These are phyloP conservation scores for Epinotia nisella DNA, from an alignment of 2,888 invertebrate genomes.

Conservation along the genomic window DNA sequence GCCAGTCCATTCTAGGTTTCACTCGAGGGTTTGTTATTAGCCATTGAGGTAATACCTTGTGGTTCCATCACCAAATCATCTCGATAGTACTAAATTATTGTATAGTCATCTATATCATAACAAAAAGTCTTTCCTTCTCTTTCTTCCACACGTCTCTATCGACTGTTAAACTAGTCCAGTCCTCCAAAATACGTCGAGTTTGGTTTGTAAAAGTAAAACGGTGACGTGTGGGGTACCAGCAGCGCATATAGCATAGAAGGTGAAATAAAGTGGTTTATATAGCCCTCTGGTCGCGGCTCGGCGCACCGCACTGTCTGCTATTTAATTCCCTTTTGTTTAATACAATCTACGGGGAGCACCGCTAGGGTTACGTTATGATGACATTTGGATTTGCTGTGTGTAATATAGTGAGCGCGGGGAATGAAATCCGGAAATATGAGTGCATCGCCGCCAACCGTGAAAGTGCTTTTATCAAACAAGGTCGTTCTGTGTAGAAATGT, in stretches of 20 bases:
- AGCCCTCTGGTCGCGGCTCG: conserved; percentile 65
- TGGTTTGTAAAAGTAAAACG: conserved; percentile 34
- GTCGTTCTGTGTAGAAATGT: conserved; percentile 29
- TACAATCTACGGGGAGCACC: conserved; percentile 67
- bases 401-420: conserved; percentile 62
- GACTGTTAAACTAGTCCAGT: too few relatives aligned
- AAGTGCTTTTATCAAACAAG: conserved; percentile 46
- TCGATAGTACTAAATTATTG: too few relatives aligned
- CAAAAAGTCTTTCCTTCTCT: too few relatives aligned
- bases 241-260: conserved; percentile 52
- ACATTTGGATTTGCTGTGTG: conserved; percentile 62
- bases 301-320: conserved; percentile 67
- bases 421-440: conserved; percentile 72
- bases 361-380: conserved; percentile 70
- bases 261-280: conserved; percentile 64
- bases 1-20: too few relatives aligned
- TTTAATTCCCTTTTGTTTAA: conserved; percentile 74
- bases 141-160: too few relatives aligned
- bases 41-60: too few relatives aligned
- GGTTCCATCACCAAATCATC: too few relatives aligned
- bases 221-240: conserved; percentile 51
- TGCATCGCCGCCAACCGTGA: conserved; percentile 61
- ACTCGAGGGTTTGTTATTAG: too few relatives aligned
- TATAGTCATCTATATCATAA: too few relatives aligned
- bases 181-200: too few relatives aligned